Evolutionary conservation across 2,888 invertebrate genomes (phyloP), one percentile per base, ranked within the genome.

Genomic region (Cosmia trapezina): DNA sequence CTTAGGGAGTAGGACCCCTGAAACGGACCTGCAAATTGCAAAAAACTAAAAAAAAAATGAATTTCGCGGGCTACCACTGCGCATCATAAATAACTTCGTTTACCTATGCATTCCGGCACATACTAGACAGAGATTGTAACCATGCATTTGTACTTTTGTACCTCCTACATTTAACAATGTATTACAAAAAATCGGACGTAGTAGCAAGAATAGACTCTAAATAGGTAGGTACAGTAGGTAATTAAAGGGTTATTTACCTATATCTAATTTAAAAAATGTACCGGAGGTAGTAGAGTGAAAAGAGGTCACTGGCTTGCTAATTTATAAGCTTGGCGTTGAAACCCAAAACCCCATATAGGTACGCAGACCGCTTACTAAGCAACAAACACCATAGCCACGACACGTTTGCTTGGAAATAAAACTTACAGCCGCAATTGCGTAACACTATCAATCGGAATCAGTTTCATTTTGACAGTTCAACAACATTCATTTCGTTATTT

Each of bases 261-360:
- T 28, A 28, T 63, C 61, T 53, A 68, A 74, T 71, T 74, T 73
- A 69, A 69, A 69, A 69, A 83, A 64, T 62, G 41, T 70, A 75
- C 62, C 62, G 66, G 67, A 76, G 47, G 56, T 71, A 76, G 51
- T 69, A 61, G 70, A 56, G 65, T 75, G 68, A 73, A 86, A 85
- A 84, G 80, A 76, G 83, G 81, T 84, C 81, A 86, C 76, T 83
- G 84, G 74, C 76, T 84, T 71, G 76, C 82, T 79, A 83, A 84
- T 84, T 80, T 78, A 85, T 66, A 79, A 79, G 81, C 76, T 78
- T 80, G 75, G 70, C 79, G 71, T 68, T 70, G 68, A 68, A 71
- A 70, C 69, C 77, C 77, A 70, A 79, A 82, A 81, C 65, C 72
- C 74, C 70, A 75, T 80, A 76, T 12, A 41, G 17, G 28, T 45